Percentiles rank a stretch among this genome's conserved stretches.
Conservation (phyloP, 64 coral and sea anemone genomes). For the Montipora foliosa region DNA sequence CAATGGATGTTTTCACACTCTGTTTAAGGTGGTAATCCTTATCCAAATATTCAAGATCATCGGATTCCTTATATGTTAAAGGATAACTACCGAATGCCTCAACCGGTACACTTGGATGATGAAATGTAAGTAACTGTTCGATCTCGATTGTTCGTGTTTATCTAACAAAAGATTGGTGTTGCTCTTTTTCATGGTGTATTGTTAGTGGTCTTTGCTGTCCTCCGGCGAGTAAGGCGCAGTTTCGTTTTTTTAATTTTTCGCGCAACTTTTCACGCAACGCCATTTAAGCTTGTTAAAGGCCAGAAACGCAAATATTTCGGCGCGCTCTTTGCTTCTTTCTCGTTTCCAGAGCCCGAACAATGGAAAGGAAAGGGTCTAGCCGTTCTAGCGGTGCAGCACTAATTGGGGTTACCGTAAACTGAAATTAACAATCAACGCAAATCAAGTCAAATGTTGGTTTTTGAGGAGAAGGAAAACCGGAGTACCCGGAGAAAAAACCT, state of each 20-base stretch:
- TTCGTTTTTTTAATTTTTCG: not conserved
- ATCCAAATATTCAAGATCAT: slow-evolving; percentile 66
- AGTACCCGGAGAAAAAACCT: no score
- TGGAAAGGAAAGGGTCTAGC: no score
- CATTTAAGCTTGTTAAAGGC: not conserved
- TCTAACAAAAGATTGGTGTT: no score
- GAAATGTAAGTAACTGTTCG: slow-evolving; percentile 57
- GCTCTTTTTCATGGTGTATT: not conserved
- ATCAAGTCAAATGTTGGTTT: no score
- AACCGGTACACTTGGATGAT: slow-evolving; percentile 81
- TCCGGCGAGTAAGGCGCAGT: no score
- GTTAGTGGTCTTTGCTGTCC: slow-evolving; percentile 4
- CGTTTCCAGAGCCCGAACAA: no score
- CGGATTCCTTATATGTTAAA: slow-evolving; percentile 61
- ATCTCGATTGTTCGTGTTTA: not conserved
- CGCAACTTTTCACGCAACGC: no score
- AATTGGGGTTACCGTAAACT: no score
- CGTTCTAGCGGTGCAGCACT: no score
- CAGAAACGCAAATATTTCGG: not conserved
- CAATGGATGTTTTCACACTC: not conserved
- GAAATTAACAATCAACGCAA: no score
- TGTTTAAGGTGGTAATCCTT: slow-evolving; percentile 75
- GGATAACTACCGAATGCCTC: slow-evolving; percentile 84
- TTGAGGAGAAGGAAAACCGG: no score
- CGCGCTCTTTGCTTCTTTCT: no score